These are phyloP conservation scores for Mesitornis unicolor DNA, from an alignment of 2,113 vertebrate species.

Conservation along the genomic window DNA sequence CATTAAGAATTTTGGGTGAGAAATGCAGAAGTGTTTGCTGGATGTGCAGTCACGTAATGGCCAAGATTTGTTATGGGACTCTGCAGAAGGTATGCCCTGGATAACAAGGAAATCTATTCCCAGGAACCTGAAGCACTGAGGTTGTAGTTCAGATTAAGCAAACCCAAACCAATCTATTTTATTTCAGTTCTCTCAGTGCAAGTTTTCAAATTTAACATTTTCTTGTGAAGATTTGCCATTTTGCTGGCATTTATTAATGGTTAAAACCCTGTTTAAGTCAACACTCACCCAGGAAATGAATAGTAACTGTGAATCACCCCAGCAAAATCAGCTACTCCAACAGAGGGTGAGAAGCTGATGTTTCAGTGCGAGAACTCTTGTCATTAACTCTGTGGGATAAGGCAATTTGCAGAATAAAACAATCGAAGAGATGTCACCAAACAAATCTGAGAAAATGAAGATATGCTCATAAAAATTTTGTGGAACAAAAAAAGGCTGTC, in stretches of 20 bases:
- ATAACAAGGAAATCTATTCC: not conserved
- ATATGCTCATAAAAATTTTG: not conserved
- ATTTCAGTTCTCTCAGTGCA: not conserved
- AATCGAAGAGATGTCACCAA: not conserved
- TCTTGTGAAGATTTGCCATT: not conserved
- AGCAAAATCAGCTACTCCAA: not conserved
- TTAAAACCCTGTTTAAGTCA: not conserved
- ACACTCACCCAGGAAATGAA: not conserved
- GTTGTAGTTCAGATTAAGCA: not conserved
- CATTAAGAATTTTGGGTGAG: not conserved
- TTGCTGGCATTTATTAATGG: not conserved
- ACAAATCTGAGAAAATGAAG: fast-evolving
- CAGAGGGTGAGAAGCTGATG: not conserved
- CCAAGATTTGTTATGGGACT: not conserved
- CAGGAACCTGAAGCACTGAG: not conserved
- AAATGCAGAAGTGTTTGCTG: not conserved
- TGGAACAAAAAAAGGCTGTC: not conserved
- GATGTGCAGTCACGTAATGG: not conserved
- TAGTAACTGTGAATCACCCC: not conserved
- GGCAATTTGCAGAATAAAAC: not conserved
- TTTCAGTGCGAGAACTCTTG: not conserved
- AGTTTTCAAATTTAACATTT: not conserved
- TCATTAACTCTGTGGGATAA: not conserved
- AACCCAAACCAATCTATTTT: not conserved
- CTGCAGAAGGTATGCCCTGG: not conserved